A percentile compares a stretch with the other conserved stretches of the same genome.
Conservation (phyloP, 2,797 vertebrate species). For the Rhynchotus rufescens region DNA sequence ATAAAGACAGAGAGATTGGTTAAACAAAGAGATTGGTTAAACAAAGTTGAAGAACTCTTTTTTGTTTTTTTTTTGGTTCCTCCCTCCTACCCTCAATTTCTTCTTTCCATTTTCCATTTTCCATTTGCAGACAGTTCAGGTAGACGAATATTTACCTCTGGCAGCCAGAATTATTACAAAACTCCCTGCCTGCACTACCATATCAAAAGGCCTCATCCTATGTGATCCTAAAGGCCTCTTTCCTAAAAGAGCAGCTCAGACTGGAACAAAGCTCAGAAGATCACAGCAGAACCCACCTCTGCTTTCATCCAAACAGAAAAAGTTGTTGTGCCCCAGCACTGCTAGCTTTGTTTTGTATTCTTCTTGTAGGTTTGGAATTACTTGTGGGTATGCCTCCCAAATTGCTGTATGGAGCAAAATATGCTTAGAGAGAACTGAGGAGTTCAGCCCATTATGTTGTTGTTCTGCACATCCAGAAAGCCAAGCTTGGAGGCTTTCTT, state of each 20-base stretch:
- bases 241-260: not conserved
- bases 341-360: not conserved
- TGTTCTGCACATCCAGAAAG: not conserved
- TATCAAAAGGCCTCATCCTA: not conserved
- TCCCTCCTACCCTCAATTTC: conserved; percentile 32
- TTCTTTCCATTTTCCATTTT: not conserved
- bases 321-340: not conserved
- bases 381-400: not conserved
- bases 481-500: not conserved
- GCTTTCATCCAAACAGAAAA: not conserved
- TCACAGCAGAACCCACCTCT: not conserved
- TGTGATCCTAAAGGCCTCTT: not conserved
- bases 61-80: not conserved
- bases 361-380: not conserved
- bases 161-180: conserved; percentile 22
- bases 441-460: not conserved
- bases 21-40: conserved; percentile 46
- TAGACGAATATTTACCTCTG: conserved; percentile 23
- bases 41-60: not conserved
- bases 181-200: not conserved
- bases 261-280: not conserved
- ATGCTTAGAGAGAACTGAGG: not conserved
- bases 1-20: conserved; percentile 41
- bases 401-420: not conserved
- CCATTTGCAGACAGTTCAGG: conserved; percentile 14